Evolutionary conservation across 2,888 invertebrate species (phyloP).

Genomic region (Tenthredo scrophulariae): DNA sequence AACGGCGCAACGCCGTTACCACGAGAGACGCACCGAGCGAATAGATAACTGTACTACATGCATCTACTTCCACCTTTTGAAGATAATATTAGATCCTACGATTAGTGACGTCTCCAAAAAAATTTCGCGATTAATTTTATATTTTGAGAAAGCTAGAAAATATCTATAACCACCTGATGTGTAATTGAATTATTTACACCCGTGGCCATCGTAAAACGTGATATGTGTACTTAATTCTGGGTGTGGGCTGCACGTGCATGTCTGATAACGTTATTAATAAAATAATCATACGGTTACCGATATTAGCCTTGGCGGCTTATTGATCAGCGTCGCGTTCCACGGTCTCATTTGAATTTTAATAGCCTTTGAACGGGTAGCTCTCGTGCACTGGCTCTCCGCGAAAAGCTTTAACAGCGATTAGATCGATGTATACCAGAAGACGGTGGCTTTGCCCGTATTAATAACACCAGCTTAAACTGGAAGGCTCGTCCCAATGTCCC

Average conservation of each 20-base stretch:
- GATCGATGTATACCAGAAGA: conserved; percentile 28
- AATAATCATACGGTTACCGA: conserved; percentile 38
- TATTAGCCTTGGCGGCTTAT: conserved; percentile 29
- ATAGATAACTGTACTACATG: neutral
- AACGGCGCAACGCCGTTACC: conserved; percentile 38
- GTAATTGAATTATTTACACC: neutral
- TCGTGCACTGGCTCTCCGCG: conserved; percentile 1
- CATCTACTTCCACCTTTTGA: neutral
- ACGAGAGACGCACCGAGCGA: neutral
- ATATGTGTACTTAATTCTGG: neutral
- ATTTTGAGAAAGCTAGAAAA: neutral
- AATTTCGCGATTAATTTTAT: neutral
- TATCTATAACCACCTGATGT: neutral
- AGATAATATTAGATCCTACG: neutral
- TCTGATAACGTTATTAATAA: conserved; percentile 16
- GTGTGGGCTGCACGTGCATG: neutral
- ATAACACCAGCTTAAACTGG: conserved; percentile 34
- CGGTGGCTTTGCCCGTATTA: conserved; percentile 36
- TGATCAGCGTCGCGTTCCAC: conserved; percentile 32
- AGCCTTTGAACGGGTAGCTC: conserved; percentile 36
- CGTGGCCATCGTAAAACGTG: neutral
- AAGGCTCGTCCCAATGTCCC: neutral
- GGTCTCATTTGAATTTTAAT: conserved; percentile 42
- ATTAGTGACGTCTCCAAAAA: neutral
- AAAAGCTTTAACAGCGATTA: conserved; percentile 23